These are phyloP conservation scores for Drosophila azteca DNA, from an alignment of 1,140 invertebrate species.

Conservation along the genomic window DNA sequence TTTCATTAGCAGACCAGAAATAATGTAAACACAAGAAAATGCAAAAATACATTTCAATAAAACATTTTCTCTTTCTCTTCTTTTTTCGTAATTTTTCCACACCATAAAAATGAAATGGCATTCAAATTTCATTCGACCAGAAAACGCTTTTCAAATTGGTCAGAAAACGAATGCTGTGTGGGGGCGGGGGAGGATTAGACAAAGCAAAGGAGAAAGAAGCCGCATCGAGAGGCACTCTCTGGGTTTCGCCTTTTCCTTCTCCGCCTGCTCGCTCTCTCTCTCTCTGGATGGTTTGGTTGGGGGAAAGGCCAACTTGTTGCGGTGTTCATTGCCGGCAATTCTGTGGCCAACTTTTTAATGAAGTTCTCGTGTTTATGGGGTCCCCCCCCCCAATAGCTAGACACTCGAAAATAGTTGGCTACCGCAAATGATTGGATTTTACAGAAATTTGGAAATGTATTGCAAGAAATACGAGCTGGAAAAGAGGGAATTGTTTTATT, in stretches of 20 bases:
- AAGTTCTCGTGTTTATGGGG: slow-evolving; percentile 20
- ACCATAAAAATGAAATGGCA: slow-evolving; percentile 5
- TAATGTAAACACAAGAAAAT: slow-evolving; percentile 42
- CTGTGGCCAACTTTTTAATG: slow-evolving; percentile 27
- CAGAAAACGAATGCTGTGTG: neutral
- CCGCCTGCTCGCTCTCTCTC: neutral
- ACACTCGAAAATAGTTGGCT: slow-evolving; percentile 7
- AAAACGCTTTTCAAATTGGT: slow-evolving; percentile 30
- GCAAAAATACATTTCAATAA: neutral
- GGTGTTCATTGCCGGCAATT: slow-evolving; percentile 38
- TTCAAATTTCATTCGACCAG: slow-evolving; percentile 18
- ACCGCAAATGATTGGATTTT: neutral
- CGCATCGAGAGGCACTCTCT: neutral
- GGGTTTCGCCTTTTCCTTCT: too few species aligned
- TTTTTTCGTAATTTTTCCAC: slow-evolving; percentile 24
- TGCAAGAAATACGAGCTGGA: neutral
- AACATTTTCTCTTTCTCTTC: too few species aligned
- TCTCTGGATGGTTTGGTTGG: too few species aligned
- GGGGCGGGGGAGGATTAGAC: too few species aligned
- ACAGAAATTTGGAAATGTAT: too few species aligned
- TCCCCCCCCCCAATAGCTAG: slow-evolving; percentile 1
- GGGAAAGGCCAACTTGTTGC: slow-evolving; percentile 36
- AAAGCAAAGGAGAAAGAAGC: neutral
- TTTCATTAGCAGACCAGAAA: slow-evolving; percentile 39
- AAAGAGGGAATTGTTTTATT: too few species aligned